These are phyloP conservation scores for Phalanger gymnotis DNA, from an alignment of 2,797 vertebrate species.

Conservation along the genomic window DNA sequence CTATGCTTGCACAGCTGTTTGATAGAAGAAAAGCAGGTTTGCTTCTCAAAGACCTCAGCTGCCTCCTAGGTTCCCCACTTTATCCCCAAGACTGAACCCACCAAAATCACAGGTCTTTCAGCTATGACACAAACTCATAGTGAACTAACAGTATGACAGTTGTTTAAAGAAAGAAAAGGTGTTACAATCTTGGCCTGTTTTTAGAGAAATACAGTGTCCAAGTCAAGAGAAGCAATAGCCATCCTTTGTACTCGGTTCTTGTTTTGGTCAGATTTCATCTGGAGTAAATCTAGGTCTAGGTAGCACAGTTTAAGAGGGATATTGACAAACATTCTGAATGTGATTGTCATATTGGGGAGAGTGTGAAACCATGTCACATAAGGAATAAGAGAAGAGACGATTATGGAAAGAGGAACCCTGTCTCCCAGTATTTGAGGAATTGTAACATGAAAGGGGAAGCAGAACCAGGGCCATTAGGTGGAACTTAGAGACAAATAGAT, in stretches of 20 bases:
- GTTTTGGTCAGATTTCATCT: not conserved
- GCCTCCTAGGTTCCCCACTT: constrained; percentile 15
- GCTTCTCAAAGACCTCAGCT: constrained; percentile 37
- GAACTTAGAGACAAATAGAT: not conserved
- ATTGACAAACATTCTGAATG: not conserved
- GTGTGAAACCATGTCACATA: not conserved
- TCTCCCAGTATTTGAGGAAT: not conserved
- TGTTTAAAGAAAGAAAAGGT: not conserved
- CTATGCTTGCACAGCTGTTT: constrained; percentile 74
- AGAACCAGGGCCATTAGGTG: not conserved
- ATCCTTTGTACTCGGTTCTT: not conserved
- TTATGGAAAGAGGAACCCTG: not conserved
- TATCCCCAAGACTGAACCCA: constrained; percentile 2
- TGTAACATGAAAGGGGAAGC: not conserved
- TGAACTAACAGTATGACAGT: not conserved
- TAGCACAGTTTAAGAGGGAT: not conserved
- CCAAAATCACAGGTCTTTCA: not conserved
- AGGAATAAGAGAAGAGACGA: not conserved
- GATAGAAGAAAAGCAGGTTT: constrained; percentile 54
- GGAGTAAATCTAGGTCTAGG: not conserved
- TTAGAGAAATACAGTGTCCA: not conserved
- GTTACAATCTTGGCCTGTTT: not conserved
- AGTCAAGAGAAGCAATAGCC: not conserved
- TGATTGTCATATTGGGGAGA: not conserved
- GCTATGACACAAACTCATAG: not conserved